Evolutionary conservation across 2,113 vertebrate genomes (phyloP), one percentile per base, ranked within the genome.

Genomic region (Eolophus roseicapilla): DNA sequence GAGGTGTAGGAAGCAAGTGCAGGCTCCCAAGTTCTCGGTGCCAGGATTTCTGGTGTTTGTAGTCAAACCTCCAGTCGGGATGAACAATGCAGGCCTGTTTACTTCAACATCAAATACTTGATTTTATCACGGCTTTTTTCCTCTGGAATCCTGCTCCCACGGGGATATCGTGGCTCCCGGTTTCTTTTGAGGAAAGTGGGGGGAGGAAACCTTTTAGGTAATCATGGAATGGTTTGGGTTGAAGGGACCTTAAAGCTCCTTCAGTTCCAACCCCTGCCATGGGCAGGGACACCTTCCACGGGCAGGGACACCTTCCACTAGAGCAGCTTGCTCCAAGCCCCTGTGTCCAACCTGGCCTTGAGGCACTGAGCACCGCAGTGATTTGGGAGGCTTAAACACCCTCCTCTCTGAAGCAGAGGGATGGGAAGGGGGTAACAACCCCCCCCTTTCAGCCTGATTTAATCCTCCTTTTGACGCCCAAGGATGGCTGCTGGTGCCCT

Each of bases 21-120:
- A 19, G 77, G 8, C 25, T 74, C 31, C 79, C 53, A 31, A 59
- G 41, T 13, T 4, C 33, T 16, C 6, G 13, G 57, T 11, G 82
- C 82, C 93, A 88, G 92, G 64, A 88, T 41, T 49, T 44, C 73
- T 94, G 57, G 7, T 68, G 76, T n/a, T 67, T 77, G 68, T 0
- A 23, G 71, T 73, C 35, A 76, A 64, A 91, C 23, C 88, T 76
- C 53, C 91, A 83, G 31, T 47, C 64, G 71, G 41, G 46, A 16
- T 2, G 69, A 95, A 95, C 96, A 97, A 97, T 97, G 59, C n/a
- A 3, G 28, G 71, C 83, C 93, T 97, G 95, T 95, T 94, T 94
- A 95, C 83, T 86, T 39, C 55, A 4, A 84, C 95, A 86, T 94
- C 91, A 95, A 95, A 92, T 59, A 78, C 35, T 39, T 93, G 91